Conservation (phyloP, 1,140 invertebrate species). For the Achatina immaculata region DNA sequence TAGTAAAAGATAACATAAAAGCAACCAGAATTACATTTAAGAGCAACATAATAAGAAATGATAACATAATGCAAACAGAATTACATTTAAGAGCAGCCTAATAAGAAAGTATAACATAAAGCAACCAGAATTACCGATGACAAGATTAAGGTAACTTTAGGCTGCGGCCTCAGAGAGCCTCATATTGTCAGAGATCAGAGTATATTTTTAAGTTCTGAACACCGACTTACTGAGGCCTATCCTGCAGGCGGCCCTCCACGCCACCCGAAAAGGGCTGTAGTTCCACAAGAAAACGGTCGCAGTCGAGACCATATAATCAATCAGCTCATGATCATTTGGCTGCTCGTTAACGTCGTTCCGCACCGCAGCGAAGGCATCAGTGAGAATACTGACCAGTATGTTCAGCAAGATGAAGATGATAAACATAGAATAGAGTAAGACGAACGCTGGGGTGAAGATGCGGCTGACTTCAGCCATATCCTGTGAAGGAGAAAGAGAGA, state of each 20-base stretch:
- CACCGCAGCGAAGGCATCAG: conserved; percentile 71
- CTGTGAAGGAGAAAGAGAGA: too few species aligned
- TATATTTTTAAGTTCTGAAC: too few species aligned
- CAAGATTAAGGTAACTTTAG: too few species aligned
- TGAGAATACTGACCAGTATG: conserved; percentile 75
- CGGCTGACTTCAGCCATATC: conserved; percentile 46
- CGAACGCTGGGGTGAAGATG: conserved; percentile 69
- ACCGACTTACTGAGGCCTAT: not conserved
- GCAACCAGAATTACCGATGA: too few species aligned
- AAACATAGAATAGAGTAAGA: conserved; percentile 73
- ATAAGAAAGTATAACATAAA: too few species aligned
- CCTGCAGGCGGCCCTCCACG: not conserved
- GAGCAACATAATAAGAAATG: too few species aligned
- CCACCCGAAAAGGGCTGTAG: conserved; percentile 10
- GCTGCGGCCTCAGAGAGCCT: too few species aligned
- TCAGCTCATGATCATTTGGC: conserved; percentile 77
- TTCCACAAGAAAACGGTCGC: not conserved
- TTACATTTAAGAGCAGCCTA: too few species aligned
- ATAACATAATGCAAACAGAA: too few species aligned
- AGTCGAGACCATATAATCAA: conserved; percentile 70
- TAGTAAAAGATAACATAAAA: too few species aligned
- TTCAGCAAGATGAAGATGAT: conserved; percentile 74
- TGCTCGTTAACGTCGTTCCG: conserved; percentile 75
- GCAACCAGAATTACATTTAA: too few species aligned
- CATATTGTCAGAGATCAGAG: too few species aligned